Percentiles rank a stretch among this genome's conserved stretches.
phyloP scores from a whole-genome alignment of 2,113 vertebrate species.

The Piprites chloris region DNA sequence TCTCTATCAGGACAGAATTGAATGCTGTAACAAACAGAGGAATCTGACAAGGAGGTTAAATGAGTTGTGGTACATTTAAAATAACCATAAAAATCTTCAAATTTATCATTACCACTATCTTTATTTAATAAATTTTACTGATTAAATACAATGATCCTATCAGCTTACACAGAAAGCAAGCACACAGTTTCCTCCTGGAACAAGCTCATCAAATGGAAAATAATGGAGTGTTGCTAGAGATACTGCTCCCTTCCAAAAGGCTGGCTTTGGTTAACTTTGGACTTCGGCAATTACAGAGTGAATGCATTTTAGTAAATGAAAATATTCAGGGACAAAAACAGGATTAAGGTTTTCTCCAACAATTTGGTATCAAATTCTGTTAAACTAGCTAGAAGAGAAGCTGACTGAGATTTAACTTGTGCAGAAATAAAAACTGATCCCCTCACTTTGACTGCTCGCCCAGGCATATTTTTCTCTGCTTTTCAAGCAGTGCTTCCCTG shows the following conservation, averaged over 20 bases:
- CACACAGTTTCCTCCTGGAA: neutral
- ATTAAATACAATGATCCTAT: neutral
- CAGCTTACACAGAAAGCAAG: neutral
- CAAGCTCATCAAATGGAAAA: neutral
- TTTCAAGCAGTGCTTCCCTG: neutral
- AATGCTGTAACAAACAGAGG: slow-evolving; percentile 15
- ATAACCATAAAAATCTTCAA: neutral
- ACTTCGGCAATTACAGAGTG: neutral
- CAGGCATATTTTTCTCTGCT: neutral
- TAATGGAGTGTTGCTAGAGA: neutral
- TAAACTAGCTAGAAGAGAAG: neutral
- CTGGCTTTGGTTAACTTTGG: neutral
- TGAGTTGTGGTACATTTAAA: neutral
- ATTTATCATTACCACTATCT: neutral
- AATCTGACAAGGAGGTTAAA: neutral
- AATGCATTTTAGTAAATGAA: slow-evolving; percentile 3
- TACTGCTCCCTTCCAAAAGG: neutral
- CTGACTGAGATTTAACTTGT: slow-evolving; percentile 1
- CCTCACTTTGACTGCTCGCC: neutral
- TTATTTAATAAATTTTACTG: neutral
- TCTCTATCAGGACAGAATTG: neutral
- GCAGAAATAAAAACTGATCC: slow-evolving; percentile 5
- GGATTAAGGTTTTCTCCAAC: neutral
- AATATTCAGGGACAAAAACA: neutral
- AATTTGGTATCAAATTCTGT: neutral